Base-by-base conservation (phyloP, 2,888 invertebrate genomes). In the Nasonia oneida region DNA sequence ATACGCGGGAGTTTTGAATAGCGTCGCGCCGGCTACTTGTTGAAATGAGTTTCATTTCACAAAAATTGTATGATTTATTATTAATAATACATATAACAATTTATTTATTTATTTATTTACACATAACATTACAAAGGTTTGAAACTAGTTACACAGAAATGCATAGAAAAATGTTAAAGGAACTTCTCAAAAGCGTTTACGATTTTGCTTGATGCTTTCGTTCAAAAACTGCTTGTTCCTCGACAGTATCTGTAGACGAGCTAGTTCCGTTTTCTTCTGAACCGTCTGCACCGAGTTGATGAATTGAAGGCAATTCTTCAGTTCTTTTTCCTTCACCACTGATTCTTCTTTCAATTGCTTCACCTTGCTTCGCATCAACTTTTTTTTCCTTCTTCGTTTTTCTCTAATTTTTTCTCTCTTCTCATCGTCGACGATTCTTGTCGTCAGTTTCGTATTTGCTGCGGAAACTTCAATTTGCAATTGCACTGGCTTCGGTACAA, bases 291-390 rank as follows among this genome's bases (percentile, higher is more conserved):
- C 18, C 57, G 57, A 61, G n/a, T 61, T 61, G n/a, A 61, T 61
- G n/a, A 61, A 61, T 6, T 61, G 8, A 61, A 23, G 57, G 4
- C 57, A 61, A 2, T 61, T 61, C 6, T 8, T 61, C 0, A 61
- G n/a, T 61, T 61, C 57, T 8, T n/a, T 61, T 3, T 61, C n/a
- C 6, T n/a, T 18, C 8, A 5, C 1, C 8, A 23, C n/a, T 61
- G n/a, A 61, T 18, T 61, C 57, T 61, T 61, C 57, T 61, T n/a
- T 18, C n/a, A 61, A n/a, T 61, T 61, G 57, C n/a, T 61, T 61
- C n/a, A 61, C n/a, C 8, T 18, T 61, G 23, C 8, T 61, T n/a
- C n/a, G 18, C n/a, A 61, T 61, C n/a, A n/a, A n/a, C n/a, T 61
- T 61, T 5, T 61, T 61, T 18, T 61, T 61, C 15, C 57, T 61